A percentile compares a stretch with the other conserved stretches of the same genome.
These are phyloP conservation scores for Ataeniobius toweri DNA, from an alignment of 2,797 vertebrate genomes.

Conservation along the genomic window DNA sequence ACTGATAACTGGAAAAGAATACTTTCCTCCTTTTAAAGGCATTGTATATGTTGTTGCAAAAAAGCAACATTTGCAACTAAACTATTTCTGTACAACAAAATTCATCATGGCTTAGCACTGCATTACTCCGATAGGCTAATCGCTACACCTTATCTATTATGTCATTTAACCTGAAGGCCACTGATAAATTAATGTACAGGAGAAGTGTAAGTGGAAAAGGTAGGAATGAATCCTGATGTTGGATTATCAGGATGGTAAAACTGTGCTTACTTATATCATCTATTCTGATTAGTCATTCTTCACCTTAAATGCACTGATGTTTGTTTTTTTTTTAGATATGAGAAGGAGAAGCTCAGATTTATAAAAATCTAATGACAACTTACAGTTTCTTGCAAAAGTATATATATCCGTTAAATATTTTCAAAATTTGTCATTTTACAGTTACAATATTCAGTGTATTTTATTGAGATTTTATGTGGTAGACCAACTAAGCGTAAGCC, in stretches of 20 bases:
- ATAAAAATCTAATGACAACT: background rate
- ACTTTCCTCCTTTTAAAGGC: conserved; percentile 12
- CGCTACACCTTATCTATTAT: conserved; percentile 1
- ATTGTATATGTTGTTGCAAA: background rate
- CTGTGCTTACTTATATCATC: background rate
- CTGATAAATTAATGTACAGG: background rate
- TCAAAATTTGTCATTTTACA: background rate
- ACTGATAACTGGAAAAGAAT: conserved; percentile 52
- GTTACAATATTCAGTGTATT: background rate
- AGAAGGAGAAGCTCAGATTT: background rate
- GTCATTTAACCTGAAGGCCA: background rate
- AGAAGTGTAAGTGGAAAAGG: background rate
- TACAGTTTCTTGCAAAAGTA: background rate
- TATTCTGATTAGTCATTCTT: background rate
- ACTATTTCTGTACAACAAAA: background rate
- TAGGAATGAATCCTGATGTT: conserved; percentile 2
- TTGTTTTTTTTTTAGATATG: background rate
- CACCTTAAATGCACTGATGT: background rate
- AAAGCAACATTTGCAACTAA: conserved; percentile 16
- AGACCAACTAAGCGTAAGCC: background rate
- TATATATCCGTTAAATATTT: background rate
- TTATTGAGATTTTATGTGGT: background rate
- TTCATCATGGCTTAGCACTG: background rate
- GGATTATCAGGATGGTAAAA: background rate
- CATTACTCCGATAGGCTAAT: background rate